These are phyloP conservation scores for Telmatherina bonti DNA, from an alignment of 2,797 vertebrate species.

Conservation along the genomic window DNA sequence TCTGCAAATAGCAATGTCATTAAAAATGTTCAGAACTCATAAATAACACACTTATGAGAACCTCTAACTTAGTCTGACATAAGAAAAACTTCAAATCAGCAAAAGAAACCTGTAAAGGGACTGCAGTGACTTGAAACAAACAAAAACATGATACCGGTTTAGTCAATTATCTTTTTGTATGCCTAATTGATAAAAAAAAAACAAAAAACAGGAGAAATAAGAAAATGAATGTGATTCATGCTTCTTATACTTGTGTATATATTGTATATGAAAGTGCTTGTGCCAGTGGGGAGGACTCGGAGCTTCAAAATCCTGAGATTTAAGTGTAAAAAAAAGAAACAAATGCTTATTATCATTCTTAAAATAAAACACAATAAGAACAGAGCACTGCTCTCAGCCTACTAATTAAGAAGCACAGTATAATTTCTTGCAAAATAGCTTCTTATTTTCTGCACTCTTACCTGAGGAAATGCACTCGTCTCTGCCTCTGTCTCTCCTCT, in stretches of 20 bases:
- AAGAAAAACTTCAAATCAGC: neutral
- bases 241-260: neutral
- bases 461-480: slow-evolving; percentile 43
- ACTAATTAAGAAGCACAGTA: slow-evolving; percentile 17
- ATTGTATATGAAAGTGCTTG: neutral
- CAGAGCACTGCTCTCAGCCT: neutral
- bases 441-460: slow-evolving; percentile 53
- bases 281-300: neutral
- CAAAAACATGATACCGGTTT: no score
- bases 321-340: slow-evolving; percentile 4
- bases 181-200: no score
- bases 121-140: neutral
- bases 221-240: neutral
- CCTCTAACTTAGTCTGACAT: neutral
- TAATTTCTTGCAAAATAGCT: slow-evolving; percentile 37
- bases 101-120: neutral
- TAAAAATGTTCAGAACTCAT: neutral
- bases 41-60: neutral
- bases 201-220: neutral
- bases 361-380: slow-evolving; percentile 7
- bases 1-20: neutral
- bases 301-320: neutral
- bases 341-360: neutral
- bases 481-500: slow-evolving; percentile 24
- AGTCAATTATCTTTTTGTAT: no score